Percentiles rank a stretch among this genome's conserved stretches.
phyloP scores from a whole-genome alignment of 1,140 invertebrate genomes.

The Drosophila auraria region DNA sequence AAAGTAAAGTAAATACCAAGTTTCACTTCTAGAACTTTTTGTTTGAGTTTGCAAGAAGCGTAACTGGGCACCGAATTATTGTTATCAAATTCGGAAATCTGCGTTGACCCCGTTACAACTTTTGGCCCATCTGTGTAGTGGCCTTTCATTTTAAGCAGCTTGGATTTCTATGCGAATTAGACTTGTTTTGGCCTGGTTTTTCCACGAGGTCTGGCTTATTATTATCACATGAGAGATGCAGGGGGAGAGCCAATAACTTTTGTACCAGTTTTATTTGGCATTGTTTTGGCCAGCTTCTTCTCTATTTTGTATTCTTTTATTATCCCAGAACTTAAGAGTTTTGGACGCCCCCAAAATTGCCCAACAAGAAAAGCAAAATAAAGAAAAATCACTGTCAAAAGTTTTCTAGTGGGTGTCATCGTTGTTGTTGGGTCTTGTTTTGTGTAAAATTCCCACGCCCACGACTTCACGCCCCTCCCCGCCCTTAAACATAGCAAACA shows the following conservation, averaged over 20 bases:
- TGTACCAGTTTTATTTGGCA: constrained; percentile 68
- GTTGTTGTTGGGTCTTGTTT: constrained; percentile 48
- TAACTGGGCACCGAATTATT: constrained; percentile 36
- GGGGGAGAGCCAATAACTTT: constrained; percentile 37
- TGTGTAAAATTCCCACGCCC: constrained; percentile 59
- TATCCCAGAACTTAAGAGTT: constrained; percentile 3
- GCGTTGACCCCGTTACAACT: constrained; percentile 28
- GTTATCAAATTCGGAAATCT: constrained; percentile 36
- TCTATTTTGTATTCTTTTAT: constrained; percentile 11
- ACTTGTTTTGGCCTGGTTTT: constrained; percentile 43
- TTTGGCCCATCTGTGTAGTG: constrained; percentile 19
- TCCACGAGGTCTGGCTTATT: constrained; percentile 47
- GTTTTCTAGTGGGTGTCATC: constrained; percentile 68
- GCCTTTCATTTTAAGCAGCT: constrained; percentile 31
- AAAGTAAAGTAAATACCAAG: constrained; percentile 4
- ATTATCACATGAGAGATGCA: constrained; percentile 47
- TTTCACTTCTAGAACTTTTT: constrained; percentile 27
- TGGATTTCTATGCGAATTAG: constrained; percentile 50
- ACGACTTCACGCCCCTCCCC: constrained; percentile 9
- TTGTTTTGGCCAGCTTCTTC: constrained; percentile 45
- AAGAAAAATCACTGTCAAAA: constrained; percentile 28
- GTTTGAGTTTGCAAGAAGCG: constrained; percentile 14
- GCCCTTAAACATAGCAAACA: constrained; percentile 61
- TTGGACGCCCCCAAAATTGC: constrained; percentile 48
- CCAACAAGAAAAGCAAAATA: constrained; percentile 41